Evolutionary conservation across 2,888 invertebrate genomes (phyloP).

Genomic region (Anoplius nigerrimus): DNA sequence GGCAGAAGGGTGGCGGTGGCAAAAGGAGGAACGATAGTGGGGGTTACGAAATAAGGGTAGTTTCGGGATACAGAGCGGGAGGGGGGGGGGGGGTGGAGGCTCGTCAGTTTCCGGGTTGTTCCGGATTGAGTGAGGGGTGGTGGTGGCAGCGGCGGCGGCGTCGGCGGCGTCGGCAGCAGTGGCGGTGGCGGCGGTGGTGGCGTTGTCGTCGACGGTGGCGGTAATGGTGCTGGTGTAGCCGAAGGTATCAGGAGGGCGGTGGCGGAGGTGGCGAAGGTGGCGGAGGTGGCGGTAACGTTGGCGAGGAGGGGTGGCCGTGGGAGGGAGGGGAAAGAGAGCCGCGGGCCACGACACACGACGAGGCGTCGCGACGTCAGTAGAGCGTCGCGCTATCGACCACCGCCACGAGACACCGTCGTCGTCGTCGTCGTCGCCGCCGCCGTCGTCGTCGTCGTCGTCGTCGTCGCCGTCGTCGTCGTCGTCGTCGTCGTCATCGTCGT

Average conservation of each 20-base stretch:
- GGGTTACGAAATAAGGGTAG: conserved; percentile 69
- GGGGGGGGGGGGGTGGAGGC: conserved; percentile 55
- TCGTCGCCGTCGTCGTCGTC: conserved; percentile 31
- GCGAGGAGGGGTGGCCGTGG: conserved; percentile 56
- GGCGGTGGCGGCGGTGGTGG: conserved; percentile 70
- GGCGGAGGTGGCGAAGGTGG: conserved; percentile 70
- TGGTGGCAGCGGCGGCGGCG: conserved; percentile 51
- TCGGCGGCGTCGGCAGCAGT: conserved; percentile 46
- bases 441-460: conserved; percentile 40
- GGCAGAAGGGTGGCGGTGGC: conserved; percentile 19
- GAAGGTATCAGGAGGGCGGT: conserved; percentile 54
- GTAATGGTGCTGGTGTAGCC: conserved; percentile 50
- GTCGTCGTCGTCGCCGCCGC: conserved; percentile 46
- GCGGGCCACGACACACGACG: conserved; percentile 76
- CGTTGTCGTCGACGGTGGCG: too few species aligned
- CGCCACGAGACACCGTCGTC: conserved; percentile 65
- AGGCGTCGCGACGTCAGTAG: conserved; percentile 76
- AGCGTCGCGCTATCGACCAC: conserved; percentile 74
- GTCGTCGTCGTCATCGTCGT: conserved; percentile 25
- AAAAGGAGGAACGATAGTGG: conserved; percentile 40
- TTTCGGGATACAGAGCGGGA: conserved; percentile 58
- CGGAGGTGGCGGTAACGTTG: conserved; percentile 55
- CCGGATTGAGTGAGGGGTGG: conserved; percentile 65
- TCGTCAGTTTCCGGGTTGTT: conserved; percentile 74
- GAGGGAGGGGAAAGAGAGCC: conserved; percentile 63